phyloP scores from a whole-genome alignment of 2,888 invertebrate genomes.

The Phortica okadai region DNA sequence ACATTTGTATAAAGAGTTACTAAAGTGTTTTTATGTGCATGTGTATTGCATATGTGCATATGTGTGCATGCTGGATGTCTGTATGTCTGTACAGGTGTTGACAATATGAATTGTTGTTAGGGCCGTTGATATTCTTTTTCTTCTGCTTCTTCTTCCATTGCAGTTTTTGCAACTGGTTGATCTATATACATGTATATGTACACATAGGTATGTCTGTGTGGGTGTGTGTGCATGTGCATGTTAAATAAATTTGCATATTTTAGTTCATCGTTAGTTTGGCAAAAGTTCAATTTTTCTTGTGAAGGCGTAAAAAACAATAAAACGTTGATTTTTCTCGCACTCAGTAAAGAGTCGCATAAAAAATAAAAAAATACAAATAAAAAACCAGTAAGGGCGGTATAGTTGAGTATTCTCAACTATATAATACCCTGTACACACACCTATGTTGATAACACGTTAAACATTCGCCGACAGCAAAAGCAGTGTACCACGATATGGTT shows the following conservation, averaged over 20 bases:
- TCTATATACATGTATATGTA: not conserved
- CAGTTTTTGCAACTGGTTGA: conserved; percentile 31
- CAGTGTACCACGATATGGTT: no score
- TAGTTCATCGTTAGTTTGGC: conserved; percentile 69
- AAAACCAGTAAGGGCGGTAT: no score
- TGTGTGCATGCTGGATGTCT: conserved; percentile 39
- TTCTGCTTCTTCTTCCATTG: conserved; percentile 42
- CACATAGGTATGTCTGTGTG: conserved; percentile 19
- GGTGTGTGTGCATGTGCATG: conserved; percentile 51
- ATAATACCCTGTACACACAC: no score
- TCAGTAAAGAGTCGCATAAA: not conserved
- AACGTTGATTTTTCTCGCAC: not conserved
- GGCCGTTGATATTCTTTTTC: conserved; percentile 53
- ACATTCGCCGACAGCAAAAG: no score
- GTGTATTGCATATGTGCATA: conserved; percentile 26
- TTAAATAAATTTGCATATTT: conserved; percentile 69
- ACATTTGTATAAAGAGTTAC: not conserved
- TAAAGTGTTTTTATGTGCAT: conserved; percentile 24
- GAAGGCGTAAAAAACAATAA: not conserved
- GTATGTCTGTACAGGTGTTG: conserved; percentile 50
- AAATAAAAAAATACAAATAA: conserved; percentile 35
- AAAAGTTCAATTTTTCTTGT: conserved; percentile 68
- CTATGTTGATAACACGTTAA: no score
- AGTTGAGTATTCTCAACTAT: no score
- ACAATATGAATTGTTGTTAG: conserved; percentile 61